A percentile compares a stretch with the other conserved stretches of the same genome.
phyloP scores from a whole-genome alignment of 1,140 invertebrate species.

The Sycophaga agraensis region DNA sequence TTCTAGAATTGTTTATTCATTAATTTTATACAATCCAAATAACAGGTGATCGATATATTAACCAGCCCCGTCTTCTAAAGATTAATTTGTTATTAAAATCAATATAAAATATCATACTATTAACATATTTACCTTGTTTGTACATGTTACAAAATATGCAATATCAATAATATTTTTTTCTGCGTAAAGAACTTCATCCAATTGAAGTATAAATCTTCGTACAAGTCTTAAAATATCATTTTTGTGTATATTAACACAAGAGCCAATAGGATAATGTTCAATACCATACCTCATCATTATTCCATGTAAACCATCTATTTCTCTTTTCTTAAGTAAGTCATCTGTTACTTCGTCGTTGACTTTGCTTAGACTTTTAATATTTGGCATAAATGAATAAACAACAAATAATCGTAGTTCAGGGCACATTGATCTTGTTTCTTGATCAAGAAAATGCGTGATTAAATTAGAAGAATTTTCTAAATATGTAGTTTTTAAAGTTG shows the following conservation, averaged over 20 bases:
- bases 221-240: background rate
- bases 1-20: too few species aligned
- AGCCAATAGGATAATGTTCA: background rate
- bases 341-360: background rate
- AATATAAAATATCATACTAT: too few species aligned
- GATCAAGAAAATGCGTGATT: constrained; percentile 29
- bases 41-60: too few species aligned
- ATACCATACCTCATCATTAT: constrained; percentile 2
- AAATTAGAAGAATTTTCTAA: background rate
- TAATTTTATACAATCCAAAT: too few species aligned
- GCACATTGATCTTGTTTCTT: constrained; percentile 27
- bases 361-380: background rate
- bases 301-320: constrained; percentile 3
- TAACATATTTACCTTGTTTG: too few species aligned
- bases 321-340: constrained; percentile 2
- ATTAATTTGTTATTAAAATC: too few species aligned
- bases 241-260: background rate
- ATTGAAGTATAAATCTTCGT: constrained; percentile 6
- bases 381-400: constrained; percentile 20
- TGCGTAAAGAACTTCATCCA: constrained; percentile 6
- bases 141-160: too few species aligned
- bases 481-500: background rate
- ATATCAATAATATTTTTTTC: background rate
- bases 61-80: too few species aligned
- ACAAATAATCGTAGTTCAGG: constrained; percentile 26